These are phyloP conservation scores for Conops quadrifasciatus DNA, from an alignment of 2,888 invertebrate genomes.

Conservation along the genomic window DNA sequence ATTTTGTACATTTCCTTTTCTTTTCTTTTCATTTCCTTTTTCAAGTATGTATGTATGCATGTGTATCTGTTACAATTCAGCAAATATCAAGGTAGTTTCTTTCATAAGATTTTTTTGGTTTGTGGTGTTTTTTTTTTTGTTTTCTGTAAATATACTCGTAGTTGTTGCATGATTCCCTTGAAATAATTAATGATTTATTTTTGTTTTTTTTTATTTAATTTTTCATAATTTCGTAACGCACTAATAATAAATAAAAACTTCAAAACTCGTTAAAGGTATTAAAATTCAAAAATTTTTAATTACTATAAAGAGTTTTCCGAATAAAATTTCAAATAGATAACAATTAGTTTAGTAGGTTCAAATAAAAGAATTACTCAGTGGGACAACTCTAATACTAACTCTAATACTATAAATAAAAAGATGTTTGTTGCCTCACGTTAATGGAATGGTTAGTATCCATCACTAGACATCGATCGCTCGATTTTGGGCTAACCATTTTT, in stretches of 20 bases:
- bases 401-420: no score
- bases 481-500: no score
- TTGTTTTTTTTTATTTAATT: not conserved
- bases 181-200: conserved; percentile 15
- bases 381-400: no score
- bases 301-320: no score
- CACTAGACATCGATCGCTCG: no score
- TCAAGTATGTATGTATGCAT: conserved; percentile 4
- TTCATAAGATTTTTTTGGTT: conserved; percentile 31
- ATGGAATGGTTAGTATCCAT: no score
- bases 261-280: no score
- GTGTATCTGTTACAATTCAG: conserved; percentile 14
- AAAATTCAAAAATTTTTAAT: no score
- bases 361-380: no score
- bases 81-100: conserved; percentile 33
- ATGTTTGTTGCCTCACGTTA: no score
- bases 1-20: conserved; percentile 36
- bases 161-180: not conserved
- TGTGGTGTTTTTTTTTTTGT: not conserved
- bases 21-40: not conserved
- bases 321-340: not conserved
- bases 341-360: not conserved
- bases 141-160: conserved; percentile 9
- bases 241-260: no score
- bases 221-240: no score